These are phyloP conservation scores for Parthenolecanium corni DNA, from an alignment of 2,888 invertebrate genomes.

Conservation along the genomic window DNA sequence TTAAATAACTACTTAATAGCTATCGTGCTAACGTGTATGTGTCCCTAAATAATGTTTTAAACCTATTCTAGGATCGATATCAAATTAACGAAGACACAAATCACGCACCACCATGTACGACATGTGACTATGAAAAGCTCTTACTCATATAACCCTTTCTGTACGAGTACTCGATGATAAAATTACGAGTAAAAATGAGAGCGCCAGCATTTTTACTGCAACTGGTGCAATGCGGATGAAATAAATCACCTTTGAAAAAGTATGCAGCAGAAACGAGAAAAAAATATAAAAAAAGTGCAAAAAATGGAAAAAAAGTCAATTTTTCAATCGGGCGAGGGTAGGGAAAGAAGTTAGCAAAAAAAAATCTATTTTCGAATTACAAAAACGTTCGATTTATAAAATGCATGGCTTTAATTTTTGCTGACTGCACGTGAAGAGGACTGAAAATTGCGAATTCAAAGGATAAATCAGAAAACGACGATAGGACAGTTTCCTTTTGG, in stretches of 20 bases:
- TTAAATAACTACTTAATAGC: too few relatives aligned
- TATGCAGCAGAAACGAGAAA: neutral
- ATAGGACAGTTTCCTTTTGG: slow-evolving; percentile 20
- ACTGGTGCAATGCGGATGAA: slow-evolving; percentile 27
- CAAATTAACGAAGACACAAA: too few relatives aligned
- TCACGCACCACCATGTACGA: too few relatives aligned
- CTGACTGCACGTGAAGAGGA: slow-evolving; percentile 15
- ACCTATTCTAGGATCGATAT: too few relatives aligned
- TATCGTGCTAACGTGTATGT: too few relatives aligned
- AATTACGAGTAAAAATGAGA: too few relatives aligned
- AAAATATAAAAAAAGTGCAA: neutral
- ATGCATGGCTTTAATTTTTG: slow-evolving; percentile 27
- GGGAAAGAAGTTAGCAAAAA: neutral
- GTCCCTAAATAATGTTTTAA: too few relatives aligned
- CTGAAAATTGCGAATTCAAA: slow-evolving; percentile 24
- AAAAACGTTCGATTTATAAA: slow-evolving; percentile 24
- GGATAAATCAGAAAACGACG: slow-evolving; percentile 22
- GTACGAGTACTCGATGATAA: too few relatives aligned
- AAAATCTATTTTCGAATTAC: slow-evolving; percentile 21
- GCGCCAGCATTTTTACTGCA: slow-evolving; percentile 6
- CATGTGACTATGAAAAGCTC: too few relatives aligned
- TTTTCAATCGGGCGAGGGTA: neutral
- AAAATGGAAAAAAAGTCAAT: neutral
- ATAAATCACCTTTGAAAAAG: slow-evolving; percentile 19
- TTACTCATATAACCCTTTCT: too few relatives aligned